Percentiles rank a stretch among this genome's conserved stretches.
phyloP scores from a whole-genome alignment of 1,140 invertebrate genomes.

The Solenopsis invicta region DNA sequence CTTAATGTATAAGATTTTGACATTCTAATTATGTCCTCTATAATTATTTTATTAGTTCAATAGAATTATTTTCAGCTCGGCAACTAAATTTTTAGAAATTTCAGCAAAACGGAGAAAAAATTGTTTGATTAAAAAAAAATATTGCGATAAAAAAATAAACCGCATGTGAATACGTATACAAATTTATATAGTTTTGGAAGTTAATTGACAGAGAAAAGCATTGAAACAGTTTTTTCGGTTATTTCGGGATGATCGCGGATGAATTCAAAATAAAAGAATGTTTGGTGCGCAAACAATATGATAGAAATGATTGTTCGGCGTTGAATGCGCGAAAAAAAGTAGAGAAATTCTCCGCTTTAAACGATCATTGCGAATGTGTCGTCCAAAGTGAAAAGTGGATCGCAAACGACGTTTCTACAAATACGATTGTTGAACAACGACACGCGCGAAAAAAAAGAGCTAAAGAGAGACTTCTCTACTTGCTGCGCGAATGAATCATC shows the following conservation, averaged over 20 bases:
- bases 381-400: conserved; percentile 11
- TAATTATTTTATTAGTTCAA: too few species aligned
- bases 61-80: too few species aligned
- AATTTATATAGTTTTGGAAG: not conserved
- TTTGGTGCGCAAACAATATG: not conserved
- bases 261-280: not conserved
- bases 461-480: not conserved
- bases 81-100: too few species aligned
- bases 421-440: conserved; percentile 8
- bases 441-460: not conserved
- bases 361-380: not conserved
- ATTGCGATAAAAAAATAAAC: too few species aligned
- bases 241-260: not conserved
- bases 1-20: too few species aligned
- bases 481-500: conserved; percentile 14
- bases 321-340: not conserved
- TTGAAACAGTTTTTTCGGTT: not conserved
- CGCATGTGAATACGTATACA: too few species aligned
- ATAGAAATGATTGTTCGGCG: not conserved
- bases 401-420: conserved; percentile 14
- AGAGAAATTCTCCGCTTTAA: conserved; percentile 13
- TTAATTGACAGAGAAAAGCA: not conserved
- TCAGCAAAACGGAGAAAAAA: too few species aligned
- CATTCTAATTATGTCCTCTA: too few species aligned
- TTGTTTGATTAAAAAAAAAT: too few species aligned